Base-by-base conservation (phyloP, 1,140 invertebrate species). In the Anadara kagoshimensis region DNA sequence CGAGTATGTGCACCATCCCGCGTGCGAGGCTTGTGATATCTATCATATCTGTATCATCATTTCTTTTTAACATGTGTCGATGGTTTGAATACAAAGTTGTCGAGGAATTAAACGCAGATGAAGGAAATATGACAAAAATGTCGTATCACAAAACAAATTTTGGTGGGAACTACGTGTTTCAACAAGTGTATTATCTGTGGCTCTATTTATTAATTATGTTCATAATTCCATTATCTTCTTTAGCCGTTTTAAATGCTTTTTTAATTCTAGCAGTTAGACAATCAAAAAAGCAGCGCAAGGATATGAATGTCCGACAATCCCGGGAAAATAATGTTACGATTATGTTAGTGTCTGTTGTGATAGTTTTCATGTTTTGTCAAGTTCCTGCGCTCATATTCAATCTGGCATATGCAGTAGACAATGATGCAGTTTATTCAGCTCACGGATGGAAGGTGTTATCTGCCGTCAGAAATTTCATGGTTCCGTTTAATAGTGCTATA, bases 401-500 rank as follows among this genome's bases (percentile, higher is more conserved):
- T 89, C 93, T 97, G 29, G 86, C 85, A 5, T 88, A 83, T 68
- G 80, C 85, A 54, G 85, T 88, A 41, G 78, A 86, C 72, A 82
- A 73, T 47, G 29, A 73, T 8, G 71, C 62, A 0, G 75, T 84
- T 0, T 59, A 73, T 8, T 58, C 44, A 12, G 62, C 41, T 11
- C 72, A 75, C 18, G 76, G 78, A 54, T 87, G 82, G 81, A 73
- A 75, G 43, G 66, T 88, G 14, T 66, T 89, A 11, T 88, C 86
- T 14, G 78, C 76, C 10, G 53, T 86, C 47, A 73, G 94, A 77
- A 98, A 99, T 88, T 92, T 98, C n/a, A 91, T 98, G 41, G 96
- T 98, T 14, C 98, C 95, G 36, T 94, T 98, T 79, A 99, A 99
- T 90, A 98, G 96, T 80, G 97, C 97, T 78, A 95, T 98, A 45